Evolutionary conservation across 2,113 vertebrate genomes (phyloP).

Genomic region (Isichthys henryi): DNA sequence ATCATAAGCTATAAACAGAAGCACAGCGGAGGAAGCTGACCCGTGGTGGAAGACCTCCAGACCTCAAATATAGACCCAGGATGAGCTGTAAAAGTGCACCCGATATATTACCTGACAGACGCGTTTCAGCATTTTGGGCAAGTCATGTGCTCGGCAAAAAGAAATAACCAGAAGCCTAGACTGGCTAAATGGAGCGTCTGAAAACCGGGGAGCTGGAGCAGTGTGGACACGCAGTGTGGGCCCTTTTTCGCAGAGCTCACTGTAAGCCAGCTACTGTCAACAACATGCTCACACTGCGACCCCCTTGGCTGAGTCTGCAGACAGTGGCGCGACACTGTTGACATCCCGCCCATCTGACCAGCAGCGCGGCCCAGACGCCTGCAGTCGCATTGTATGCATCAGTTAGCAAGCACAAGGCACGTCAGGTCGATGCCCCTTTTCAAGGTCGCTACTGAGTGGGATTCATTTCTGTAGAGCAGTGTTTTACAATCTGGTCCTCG

Average conservation of each 20-base stretch:
- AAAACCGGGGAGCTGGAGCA: neutral
- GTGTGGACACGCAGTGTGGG: too few relatives aligned
- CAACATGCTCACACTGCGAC: neutral
- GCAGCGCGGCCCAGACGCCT: neutral
- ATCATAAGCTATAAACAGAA: conserved; percentile 20
- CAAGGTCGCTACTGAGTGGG: neutral
- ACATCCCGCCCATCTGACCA: neutral
- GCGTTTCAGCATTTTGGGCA: conserved; percentile 36
- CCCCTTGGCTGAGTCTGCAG: conserved; percentile 4
- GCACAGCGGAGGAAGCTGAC: conserved; percentile 1
- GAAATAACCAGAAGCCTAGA: conserved; percentile 39
- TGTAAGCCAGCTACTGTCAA: conserved; percentile 32
- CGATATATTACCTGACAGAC: conserved; percentile 22
- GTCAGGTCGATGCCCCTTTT: neutral
- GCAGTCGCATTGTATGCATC: neutral
- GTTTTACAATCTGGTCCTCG: neutral
- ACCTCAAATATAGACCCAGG: conserved; percentile 35
- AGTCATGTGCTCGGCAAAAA: conserved; percentile 26
- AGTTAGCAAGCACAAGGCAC: neutral
- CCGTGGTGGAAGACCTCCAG: conserved; percentile 35
- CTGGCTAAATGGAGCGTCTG: neutral
- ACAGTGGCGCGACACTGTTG: neutral
- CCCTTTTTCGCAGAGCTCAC: conserved; percentile 9
- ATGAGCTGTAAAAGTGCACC: conserved; percentile 18
- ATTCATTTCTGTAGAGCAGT: neutral